These are phyloP conservation scores for Drosophila macrospina DNA, from an alignment of 2,888 invertebrate genomes.

Conservation along the genomic window DNA sequence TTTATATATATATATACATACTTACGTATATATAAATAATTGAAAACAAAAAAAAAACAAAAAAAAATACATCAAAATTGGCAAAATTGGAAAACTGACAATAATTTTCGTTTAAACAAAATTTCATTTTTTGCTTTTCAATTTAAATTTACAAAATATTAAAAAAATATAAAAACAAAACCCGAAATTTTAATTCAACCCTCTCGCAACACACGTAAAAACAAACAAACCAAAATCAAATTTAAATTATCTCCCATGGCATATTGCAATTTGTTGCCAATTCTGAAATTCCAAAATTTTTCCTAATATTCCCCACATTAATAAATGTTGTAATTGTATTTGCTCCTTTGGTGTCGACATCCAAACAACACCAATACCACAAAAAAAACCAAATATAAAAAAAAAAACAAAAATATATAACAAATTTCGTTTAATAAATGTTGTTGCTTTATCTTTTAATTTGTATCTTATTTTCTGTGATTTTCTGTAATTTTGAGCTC, in stretches of 20 bases:
- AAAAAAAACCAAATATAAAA: conserved; percentile 39
- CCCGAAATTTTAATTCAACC: conserved; percentile 48
- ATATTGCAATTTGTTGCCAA: conserved; percentile 54
- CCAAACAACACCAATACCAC: conserved; percentile 53
- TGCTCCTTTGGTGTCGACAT: conserved; percentile 77
- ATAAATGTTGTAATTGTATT: conserved; percentile 81
- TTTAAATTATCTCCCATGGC: conserved; percentile 34
- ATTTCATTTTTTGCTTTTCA: conserved; percentile 48
- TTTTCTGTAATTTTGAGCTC: conserved; percentile 72
- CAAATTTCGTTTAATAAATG: conserved; percentile 77
- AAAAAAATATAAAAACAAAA: background rate
- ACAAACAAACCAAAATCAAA: conserved; percentile 19
- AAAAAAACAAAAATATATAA: conserved; percentile 55
- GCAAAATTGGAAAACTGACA: conserved; percentile 81
- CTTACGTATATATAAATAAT: conserved; percentile 64
- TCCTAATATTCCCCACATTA: conserved; percentile 56
- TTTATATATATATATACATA: conserved; percentile 28
- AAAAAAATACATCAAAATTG: conserved; percentile 73
- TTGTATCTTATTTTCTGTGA: conserved; percentile 28
- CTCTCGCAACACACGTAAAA: conserved; percentile 44
- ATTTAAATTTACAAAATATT: conserved; percentile 34
- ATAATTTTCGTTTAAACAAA: conserved; percentile 47
- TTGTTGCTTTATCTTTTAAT: conserved; percentile 71
- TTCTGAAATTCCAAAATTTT: conserved; percentile 36
- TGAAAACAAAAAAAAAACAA: conserved; percentile 66